phyloP scores from a whole-genome alignment of 2,888 invertebrate genomes.

The Ichneumoninae sp. region DNA sequence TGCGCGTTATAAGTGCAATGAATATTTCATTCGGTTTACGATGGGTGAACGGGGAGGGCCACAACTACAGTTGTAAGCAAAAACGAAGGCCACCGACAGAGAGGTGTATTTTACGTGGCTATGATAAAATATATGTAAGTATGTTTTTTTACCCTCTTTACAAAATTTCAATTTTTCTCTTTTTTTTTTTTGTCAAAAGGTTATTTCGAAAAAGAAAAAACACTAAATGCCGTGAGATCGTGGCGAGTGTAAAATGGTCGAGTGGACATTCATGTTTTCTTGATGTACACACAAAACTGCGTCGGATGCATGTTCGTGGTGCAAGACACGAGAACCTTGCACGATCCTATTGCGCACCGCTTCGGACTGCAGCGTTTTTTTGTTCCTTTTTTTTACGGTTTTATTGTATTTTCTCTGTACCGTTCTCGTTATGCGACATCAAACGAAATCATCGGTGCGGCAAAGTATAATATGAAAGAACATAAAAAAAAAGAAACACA shows the following conservation, averaged over 20 bases:
- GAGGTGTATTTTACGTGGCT: conserved; percentile 28
- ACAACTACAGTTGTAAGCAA: conserved; percentile 49
- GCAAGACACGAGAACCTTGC: conserved; percentile 60
- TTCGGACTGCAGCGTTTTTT: conserved; percentile 19
- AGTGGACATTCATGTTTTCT: conserved; percentile 39
- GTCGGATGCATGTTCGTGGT: conserved; percentile 39
- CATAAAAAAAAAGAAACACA: neutral
- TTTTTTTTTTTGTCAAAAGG: neutral
- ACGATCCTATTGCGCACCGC: conserved; percentile 59
- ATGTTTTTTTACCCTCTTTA: neutral
- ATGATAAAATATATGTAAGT: conserved; percentile 6
- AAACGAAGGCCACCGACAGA: conserved; percentile 46
- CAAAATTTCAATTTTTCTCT: neutral
- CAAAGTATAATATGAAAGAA: neutral
- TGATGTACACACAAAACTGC: conserved; percentile 37
- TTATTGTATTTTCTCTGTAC: conserved; percentile 13
- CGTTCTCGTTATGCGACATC: neutral
- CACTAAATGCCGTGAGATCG: conserved; percentile 29
- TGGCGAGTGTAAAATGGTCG: conserved; percentile 51
- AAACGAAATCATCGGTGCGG: neutral
- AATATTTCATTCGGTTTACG: conserved; percentile 39
- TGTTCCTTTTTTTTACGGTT: conserved; percentile 6
- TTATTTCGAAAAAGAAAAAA: conserved; percentile 6
- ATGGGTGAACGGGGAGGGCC: conserved; percentile 24
- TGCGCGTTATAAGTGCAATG: conserved; percentile 40